Conservation (phyloP, 2,797 vertebrate species). For the Echeneis naucrates region DNA sequence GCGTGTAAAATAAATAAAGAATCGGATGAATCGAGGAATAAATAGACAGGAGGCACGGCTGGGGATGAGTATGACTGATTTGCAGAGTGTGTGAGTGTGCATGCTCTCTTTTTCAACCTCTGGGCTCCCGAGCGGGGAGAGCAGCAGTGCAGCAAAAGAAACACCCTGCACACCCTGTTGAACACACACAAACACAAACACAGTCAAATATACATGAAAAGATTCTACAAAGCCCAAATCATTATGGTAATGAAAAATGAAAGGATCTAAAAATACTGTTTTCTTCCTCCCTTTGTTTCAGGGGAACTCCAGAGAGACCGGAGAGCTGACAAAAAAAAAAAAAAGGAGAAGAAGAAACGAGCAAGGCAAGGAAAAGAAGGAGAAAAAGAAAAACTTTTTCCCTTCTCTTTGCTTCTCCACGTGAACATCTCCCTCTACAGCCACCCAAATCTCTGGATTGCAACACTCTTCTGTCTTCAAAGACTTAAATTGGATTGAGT, state of each 20-base stretch:
- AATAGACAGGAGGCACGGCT: constrained; percentile 77
- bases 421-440: constrained; percentile 30
- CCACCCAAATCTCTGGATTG: constrained; percentile 49
- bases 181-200: constrained; percentile 56
- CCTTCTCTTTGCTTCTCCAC: constrained; percentile 27
- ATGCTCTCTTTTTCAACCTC: constrained; percentile 63
- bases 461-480: constrained; percentile 48
- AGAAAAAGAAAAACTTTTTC: constrained; percentile 27
- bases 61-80: constrained; percentile 77
- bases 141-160: constrained; percentile 58
- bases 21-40: constrained; percentile 81
- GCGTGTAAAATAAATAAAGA: constrained; percentile 84
- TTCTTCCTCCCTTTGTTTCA: constrained; percentile 75
- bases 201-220: constrained; percentile 79
- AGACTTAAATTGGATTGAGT: constrained; percentile 59
- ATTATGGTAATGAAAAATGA: constrained; percentile 83
- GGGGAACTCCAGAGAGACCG: constrained; percentile 68
- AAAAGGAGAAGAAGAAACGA: constrained; percentile 32
- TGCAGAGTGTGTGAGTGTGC: constrained; percentile 40
- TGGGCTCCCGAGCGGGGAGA: constrained; percentile 60
- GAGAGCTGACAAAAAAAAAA: constrained; percentile 59
- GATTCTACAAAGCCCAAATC: constrained; percentile 75
- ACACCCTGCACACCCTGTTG: constrained; percentile 68
- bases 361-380: constrained; percentile 21
- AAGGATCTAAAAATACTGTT: constrained; percentile 82